phyloP scores from a whole-genome alignment of 2,113 vertebrate species.

The Uria aalge region DNA sequence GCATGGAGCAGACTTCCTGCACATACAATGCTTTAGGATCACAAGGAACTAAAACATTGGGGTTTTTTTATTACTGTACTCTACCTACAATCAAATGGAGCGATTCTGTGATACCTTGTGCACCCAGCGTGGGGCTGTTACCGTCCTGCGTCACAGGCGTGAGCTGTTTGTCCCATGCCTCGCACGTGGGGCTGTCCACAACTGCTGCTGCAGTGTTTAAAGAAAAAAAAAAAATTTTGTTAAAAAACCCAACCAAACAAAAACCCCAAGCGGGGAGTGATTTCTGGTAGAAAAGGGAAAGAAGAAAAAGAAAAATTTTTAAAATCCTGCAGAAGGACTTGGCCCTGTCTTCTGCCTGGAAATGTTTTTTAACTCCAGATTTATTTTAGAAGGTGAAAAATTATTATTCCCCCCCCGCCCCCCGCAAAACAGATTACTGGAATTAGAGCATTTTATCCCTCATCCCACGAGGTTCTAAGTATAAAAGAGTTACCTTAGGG shows the following conservation, averaged over 20 bases:
- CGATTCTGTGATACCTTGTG: fast-evolving
- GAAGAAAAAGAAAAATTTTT: background rate
- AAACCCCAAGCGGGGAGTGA: too few relatives aligned
- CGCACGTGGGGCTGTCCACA: fast-evolving
- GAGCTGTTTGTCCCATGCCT: background rate
- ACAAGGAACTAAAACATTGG: background rate
- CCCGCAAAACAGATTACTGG: background rate
- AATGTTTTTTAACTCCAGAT: background rate
- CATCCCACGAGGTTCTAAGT: background rate
- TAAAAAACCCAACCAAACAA: background rate
- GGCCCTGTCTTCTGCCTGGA: background rate
- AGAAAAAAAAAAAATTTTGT: background rate
- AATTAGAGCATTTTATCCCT: background rate
- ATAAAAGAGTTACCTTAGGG: background rate
- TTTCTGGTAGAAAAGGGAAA: background rate
- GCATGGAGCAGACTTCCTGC: background rate
- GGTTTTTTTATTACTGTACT: fast-evolving
- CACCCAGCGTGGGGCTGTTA: background rate
- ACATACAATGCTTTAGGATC: background rate
- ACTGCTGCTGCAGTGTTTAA: background rate
- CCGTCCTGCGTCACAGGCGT: fast-evolving
- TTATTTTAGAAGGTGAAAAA: background rate
- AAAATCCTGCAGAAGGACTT: background rate
- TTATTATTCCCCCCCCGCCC: fast-evolving
- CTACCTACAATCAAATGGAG: too few relatives aligned